Evolutionary conservation across 2,797 vertebrate species (phyloP).

Genomic region (Eutrigla gurnardus): DNA sequence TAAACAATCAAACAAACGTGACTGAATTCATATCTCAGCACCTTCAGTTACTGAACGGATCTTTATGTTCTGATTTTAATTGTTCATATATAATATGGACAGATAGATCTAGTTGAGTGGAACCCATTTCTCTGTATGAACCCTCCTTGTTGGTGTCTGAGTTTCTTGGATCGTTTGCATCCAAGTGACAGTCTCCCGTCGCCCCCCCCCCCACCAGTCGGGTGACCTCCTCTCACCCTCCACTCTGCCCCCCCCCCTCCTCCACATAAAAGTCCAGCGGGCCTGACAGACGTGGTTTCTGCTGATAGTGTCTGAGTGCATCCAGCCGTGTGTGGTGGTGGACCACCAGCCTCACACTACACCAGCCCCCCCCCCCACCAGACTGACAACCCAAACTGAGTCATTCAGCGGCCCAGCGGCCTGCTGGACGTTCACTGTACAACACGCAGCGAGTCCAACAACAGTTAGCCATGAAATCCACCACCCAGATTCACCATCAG

Average conservation of each 20-base stretch:
- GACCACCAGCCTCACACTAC: constrained; percentile 52
- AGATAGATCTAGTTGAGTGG: neutral
- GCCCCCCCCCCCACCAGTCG: constrained; percentile 43
- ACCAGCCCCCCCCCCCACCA: constrained; percentile 51
- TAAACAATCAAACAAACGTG: neutral
- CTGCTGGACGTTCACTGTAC: constrained; percentile 54
- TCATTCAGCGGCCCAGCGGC: constrained; percentile 72
- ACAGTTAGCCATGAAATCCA: constrained; percentile 60
- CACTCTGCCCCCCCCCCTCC: constrained; percentile 63
- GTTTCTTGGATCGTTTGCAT: constrained; percentile 54
- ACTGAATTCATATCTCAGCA: neutral
- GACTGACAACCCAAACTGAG: constrained; percentile 75
- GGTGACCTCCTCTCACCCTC: constrained; percentile 68
- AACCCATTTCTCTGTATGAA: constrained; percentile 13
- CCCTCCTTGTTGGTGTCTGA: constrained; percentile 27
- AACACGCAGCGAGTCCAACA: constrained; percentile 46
- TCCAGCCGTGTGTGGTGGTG: constrained; percentile 52
- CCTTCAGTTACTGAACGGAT: neutral
- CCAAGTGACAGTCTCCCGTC: constrained; percentile 73
- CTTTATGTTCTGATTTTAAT: neutral
- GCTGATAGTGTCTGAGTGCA: constrained; percentile 47
- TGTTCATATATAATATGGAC: neutral
- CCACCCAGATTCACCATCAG: constrained; percentile 66
- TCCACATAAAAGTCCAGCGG: constrained; percentile 63
- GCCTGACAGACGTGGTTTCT: constrained; percentile 61